Base-by-base conservation (phyloP, 1,140 invertebrate species). In the Bombus balteatus region DNA sequence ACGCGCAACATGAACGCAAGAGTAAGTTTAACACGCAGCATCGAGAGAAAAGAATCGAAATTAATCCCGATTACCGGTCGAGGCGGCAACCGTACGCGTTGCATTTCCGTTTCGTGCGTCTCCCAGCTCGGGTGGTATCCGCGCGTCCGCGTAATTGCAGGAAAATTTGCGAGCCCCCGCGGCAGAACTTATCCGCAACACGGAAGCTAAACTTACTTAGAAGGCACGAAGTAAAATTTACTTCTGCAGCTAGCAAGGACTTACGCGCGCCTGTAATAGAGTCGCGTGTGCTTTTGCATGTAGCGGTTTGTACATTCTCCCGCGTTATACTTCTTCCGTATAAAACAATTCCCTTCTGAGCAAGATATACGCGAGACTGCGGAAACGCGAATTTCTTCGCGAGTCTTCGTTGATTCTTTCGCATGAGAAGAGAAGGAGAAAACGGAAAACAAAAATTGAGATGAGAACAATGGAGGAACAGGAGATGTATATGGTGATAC, bases 141-240 rank as follows among this genome's bases (percentile, higher is more conserved):
- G 8, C 57, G 75, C 37, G 37, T 25, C 13, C 71, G 47, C 39
- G 74, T 85, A 85, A 81, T 81, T 71, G 81, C 25, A 10, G 22
- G 37, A 76, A 81, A 81, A 86, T 73, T 76, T 70, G 78, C 34
- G 79, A 85, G 59, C 75, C 65, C 70, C n/a, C 47, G 32, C 70
- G 73, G 74, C 32, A 6, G 65, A 87, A 89, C 87, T 89, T 77
- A 88, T 81, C 83, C 65, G 37, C 10, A 15, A 59, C 22, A 32
- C 37, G 78, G 71, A 85, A 88, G 68, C 82, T 70, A 83, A 83
- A 83, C 80, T 77, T 86, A 68, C 62, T 88, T 59, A 59, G 39
- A 70, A 59, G 34, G 41, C 80, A 37, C 47, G 87, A 88, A 89
- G 66, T 78, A 88, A 88, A 88, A 85, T 89, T 88, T 85, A 89